phyloP scores from a whole-genome alignment of 1,140 invertebrate species.

The Lucilia sericata region DNA sequence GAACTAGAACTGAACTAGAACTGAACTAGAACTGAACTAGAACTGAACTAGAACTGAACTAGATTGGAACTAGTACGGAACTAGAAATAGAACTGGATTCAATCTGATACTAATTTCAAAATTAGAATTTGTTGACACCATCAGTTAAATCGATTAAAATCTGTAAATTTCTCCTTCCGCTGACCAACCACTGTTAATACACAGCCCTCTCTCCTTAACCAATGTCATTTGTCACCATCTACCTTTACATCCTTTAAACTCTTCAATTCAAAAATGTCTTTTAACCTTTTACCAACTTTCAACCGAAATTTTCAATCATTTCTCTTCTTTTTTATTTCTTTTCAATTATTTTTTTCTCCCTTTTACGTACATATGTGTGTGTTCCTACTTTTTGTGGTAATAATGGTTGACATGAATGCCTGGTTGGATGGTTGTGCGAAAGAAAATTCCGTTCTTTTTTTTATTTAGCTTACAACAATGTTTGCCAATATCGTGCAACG shows the following conservation, averaged over 20 bases:
- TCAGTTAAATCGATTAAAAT: too few relatives aligned
- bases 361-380: not conserved
- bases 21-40: too few relatives aligned
- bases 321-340: not conserved
- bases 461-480: constrained; percentile 55
- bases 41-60: too few relatives aligned
- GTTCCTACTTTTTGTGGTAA: not conserved
- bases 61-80: too few relatives aligned
- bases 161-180: not conserved
- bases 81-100: too few relatives aligned
- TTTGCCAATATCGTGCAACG: constrained; percentile 58
- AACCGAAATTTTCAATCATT: constrained; percentile 6
- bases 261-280: not conserved
- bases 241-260: not conserved
- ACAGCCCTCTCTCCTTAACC: not conserved
- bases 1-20: too few relatives aligned
- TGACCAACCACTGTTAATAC: not conserved
- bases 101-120: too few relatives aligned
- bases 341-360: not conserved
- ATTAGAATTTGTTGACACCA: too few relatives aligned
- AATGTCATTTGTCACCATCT: not conserved
- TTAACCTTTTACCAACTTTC: not conserved
- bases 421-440: not conserved
- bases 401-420: not conserved
- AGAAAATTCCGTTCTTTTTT: not conserved